A percentile compares a stretch with the other conserved stretches of the same genome.
phyloP scores from a whole-genome alignment of 2,113 vertebrate species.

The Corvus cornix region DNA sequence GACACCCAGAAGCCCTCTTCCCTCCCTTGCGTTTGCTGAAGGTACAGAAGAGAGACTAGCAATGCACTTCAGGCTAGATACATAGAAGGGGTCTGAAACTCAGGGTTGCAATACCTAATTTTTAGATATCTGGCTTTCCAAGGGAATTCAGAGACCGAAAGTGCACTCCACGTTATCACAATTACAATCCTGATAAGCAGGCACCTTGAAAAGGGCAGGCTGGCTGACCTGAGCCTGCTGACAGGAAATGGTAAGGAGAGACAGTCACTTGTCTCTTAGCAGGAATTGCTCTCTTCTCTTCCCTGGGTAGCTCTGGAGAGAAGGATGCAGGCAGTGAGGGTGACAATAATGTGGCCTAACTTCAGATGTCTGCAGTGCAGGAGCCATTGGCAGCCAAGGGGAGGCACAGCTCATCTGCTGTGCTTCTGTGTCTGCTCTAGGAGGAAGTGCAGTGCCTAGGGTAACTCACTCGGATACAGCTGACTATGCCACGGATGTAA shows the following conservation, averaged over 20 bases:
- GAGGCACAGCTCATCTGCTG: background rate
- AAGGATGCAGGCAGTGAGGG: background rate
- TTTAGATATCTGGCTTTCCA: background rate
- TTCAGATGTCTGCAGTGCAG: background rate
- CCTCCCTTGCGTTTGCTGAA: background rate
- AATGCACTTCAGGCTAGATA: background rate
- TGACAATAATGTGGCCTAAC: background rate
- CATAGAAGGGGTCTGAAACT: background rate
- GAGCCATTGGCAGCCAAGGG: background rate
- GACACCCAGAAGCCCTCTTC: background rate
- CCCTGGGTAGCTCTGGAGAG: background rate
- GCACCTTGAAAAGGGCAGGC: background rate
- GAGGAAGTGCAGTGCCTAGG: background rate
- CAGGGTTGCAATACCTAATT: background rate
- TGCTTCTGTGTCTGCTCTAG: background rate
- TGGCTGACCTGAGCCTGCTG: background rate
- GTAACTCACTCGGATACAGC: background rate
- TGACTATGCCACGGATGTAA: background rate
- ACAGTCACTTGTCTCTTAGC: background rate
- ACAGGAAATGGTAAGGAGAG: background rate
- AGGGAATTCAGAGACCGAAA: background rate
- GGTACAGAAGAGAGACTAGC: background rate
- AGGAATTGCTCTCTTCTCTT: background rate
- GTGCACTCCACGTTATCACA: fast-evolving
- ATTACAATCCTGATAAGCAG: background rate